Evolutionary conservation across 2,113 vertebrate genomes (phyloP).

Genomic region (Cinclus mexicanus): DNA sequence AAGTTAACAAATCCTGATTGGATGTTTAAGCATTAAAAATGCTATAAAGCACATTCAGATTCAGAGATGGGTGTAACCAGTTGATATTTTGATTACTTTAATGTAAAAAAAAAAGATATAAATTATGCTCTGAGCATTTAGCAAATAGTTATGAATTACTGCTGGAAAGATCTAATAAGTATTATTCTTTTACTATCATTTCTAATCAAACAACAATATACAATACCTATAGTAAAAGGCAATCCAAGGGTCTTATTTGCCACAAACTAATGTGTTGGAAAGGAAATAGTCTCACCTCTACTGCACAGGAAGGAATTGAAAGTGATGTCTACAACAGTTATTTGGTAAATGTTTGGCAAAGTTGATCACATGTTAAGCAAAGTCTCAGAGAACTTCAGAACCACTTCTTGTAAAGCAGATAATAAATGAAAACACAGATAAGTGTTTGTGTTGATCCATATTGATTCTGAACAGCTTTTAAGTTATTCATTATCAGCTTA

Average conservation of each 20-base stretch:
- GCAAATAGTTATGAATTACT: background rate
- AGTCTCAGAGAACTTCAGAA: background rate
- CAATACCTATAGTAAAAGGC: background rate
- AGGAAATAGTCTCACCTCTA: background rate
- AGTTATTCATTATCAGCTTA: background rate
- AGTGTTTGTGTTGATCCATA: background rate
- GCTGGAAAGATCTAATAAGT: background rate
- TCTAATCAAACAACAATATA: background rate
- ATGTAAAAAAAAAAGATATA: background rate
- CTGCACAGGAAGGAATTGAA: background rate
- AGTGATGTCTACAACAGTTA: background rate
- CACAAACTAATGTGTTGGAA: background rate
- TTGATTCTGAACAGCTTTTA: background rate
- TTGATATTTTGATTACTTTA: background rate
- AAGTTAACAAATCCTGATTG: background rate
- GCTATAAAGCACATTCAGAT: background rate
- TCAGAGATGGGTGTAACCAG: background rate
- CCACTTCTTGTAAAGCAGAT: background rate
- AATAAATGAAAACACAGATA: background rate
- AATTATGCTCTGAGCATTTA: background rate
- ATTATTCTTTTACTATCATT: background rate
- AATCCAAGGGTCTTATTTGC: background rate
- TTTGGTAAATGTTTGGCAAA: background rate
- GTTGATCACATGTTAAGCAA: background rate
- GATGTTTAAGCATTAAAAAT: background rate